Percentiles rank a stretch among this genome's conserved stretches.
Conservation (phyloP, 2,888 invertebrate genomes). For the Plagodis dolabraria region DNA sequence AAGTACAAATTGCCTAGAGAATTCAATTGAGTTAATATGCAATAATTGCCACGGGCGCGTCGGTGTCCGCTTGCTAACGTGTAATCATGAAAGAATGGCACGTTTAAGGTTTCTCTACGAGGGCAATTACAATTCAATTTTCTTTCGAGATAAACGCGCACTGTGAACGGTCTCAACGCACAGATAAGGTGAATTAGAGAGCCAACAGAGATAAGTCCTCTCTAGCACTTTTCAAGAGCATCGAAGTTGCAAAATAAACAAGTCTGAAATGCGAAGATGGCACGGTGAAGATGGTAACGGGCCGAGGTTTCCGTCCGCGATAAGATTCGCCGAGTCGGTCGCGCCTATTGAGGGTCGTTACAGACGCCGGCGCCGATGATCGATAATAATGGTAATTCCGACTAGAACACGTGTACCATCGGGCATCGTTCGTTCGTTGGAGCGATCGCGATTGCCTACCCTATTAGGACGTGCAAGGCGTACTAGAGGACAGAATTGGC, state of each 20-base stretch:
- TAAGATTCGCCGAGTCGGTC: conserved; percentile 65
- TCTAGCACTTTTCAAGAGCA: conserved; percentile 23
- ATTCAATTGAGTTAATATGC: conserved; percentile 75
- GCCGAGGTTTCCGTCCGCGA: conserved; percentile 53
- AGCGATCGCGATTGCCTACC: conserved; percentile 71
- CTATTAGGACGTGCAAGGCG: conserved; percentile 76
- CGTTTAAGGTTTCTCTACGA: conserved; percentile 66
- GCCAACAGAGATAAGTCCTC: conserved; percentile 50
- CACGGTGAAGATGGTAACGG: conserved; percentile 53
- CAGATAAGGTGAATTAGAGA: conserved; percentile 46
- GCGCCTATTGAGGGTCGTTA: conserved; percentile 80
- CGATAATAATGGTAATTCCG: conserved; percentile 85
- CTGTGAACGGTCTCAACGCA: conserved; percentile 49
- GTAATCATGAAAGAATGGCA: conserved; percentile 57
- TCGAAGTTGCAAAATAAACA: conserved; percentile 59
- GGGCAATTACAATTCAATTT: conserved; percentile 78
- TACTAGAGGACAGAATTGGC: conserved; percentile 67
- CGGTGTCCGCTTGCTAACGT: conserved; percentile 19
- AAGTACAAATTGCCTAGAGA: conserved; percentile 54
- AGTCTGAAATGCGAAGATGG: conserved; percentile 53
- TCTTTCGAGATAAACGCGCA: conserved; percentile 60
- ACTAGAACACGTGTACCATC: conserved; percentile 77
- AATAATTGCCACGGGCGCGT: conserved; percentile 55
- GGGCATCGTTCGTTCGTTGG: conserved; percentile 56
- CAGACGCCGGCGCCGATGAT: conserved; percentile 78